Evolutionary conservation across 2,113 vertebrate species (phyloP), one percentile per base, ranked within the genome.

Genomic region (Numida meleagris): DNA sequence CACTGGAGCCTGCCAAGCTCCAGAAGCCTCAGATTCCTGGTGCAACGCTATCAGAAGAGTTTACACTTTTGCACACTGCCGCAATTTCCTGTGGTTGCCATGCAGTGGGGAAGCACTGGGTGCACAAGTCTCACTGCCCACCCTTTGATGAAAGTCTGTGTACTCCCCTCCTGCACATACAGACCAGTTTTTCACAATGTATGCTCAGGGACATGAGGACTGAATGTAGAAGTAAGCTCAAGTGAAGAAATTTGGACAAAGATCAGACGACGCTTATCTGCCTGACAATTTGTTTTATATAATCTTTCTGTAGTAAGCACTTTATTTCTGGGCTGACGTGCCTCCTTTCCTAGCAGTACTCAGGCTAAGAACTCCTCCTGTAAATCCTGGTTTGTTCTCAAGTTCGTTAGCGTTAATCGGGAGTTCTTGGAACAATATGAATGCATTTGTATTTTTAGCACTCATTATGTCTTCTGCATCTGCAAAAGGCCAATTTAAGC

Each of bases 401-500:
- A 57, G 19, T 61, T 63, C 59, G 40, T 17, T 83, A 57, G 80
- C 62, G 31, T 46, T 90, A 50, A 90, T 80, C 43, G 71, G 55
- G 68, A 88, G 61, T 90, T 83, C 59, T 58, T 74, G 55, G 48
- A 93, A 80, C 68, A 92, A 93, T 46, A 66, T 24, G 86, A 95
- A 90, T 0, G 4, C 16, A 6, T 81, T 81, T 81, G 42, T 80
- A 78, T 86, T 94, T 93, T 90, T 90, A 90, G 75, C 25, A 89
- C 50, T 71, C 8, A 10, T 12, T 58, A 80, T 42, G 51, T 67
- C 51, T 80, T 86, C 72, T 65, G 71, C 46, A 84, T 66, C 51
- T 85, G 43, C 53, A 61, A 91, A 53, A 76, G 17, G 29, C 43
- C 84, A 67, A 68, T 19, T 85, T 85, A 78, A 92, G 20, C 50